Conservation (phyloP, 1,140 invertebrate genomes). For the Formica selysi region DNA sequence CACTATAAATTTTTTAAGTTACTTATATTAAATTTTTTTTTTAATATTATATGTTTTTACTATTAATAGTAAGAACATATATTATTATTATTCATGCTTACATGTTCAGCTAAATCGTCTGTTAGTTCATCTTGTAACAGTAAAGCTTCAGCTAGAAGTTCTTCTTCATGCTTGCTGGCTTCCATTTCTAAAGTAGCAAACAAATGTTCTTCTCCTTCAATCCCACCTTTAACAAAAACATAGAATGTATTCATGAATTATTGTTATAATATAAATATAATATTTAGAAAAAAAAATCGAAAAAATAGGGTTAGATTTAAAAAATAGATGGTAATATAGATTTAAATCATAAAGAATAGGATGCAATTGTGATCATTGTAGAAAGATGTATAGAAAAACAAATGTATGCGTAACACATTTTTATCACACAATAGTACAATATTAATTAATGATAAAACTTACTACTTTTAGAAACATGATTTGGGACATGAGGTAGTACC, state of each 20-base stretch:
- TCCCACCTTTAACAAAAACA: slow-evolving; percentile 76
- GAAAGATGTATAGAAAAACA: neutral
- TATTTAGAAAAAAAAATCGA: slow-evolving; percentile 14
- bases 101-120: slow-evolving; percentile 83
- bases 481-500: slow-evolving; percentile 70
- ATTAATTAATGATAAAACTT: slow-evolving; percentile 65
- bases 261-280: slow-evolving; percentile 5
- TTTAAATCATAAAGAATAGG: neutral
- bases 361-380: neutral
- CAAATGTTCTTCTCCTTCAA: slow-evolving; percentile 84
- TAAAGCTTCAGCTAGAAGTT: slow-evolving; percentile 84
- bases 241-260: slow-evolving; percentile 46
- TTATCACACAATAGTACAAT: neutral
- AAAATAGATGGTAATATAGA: neutral
- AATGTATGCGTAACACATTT: neutral
- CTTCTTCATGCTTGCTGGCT: slow-evolving; percentile 84
- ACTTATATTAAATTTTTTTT: too few species aligned
- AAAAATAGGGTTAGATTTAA: slow-evolving; percentile 21
- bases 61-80: too few species aligned
- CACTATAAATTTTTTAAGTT: too few species aligned
- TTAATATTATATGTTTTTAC: too few species aligned
- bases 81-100: slow-evolving; percentile 61
- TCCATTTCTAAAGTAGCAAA: slow-evolving; percentile 84
- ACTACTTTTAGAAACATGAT: slow-evolving; percentile 76
- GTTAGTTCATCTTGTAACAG: slow-evolving; percentile 85